phyloP scores from a whole-genome alignment of 2,113 vertebrate species.

The Cyphomyrus discorhynchus region DNA sequence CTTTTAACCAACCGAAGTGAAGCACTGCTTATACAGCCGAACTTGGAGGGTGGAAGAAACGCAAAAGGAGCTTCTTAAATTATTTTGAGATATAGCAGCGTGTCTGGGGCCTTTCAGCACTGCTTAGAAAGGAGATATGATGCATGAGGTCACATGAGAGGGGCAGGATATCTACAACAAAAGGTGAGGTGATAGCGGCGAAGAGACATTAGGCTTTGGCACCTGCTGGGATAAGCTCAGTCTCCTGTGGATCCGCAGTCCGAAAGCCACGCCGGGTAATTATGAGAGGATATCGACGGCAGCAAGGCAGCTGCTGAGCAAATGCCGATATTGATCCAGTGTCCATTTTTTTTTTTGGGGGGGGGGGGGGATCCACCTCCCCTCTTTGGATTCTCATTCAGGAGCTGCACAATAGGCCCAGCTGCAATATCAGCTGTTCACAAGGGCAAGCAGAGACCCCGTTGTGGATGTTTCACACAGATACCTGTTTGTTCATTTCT shows the following conservation, averaged over 20 bases:
- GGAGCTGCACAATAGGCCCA: constrained; percentile 36
- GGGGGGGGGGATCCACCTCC: constrained; percentile 31
- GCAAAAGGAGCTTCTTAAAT: neutral
- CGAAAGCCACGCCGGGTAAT: constrained; percentile 38
- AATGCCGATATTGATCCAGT: constrained; percentile 61
- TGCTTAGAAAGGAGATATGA: neutral
- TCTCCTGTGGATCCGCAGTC: constrained; percentile 27
- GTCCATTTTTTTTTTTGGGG: constrained; percentile 33
- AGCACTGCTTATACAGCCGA: neutral
- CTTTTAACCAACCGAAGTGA: neutral
- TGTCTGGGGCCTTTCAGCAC: neutral
- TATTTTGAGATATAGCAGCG: neutral
- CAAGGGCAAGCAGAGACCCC: constrained; percentile 10
- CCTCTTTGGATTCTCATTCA: constrained; percentile 43
- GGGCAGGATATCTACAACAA: neutral
- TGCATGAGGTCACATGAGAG: neutral
- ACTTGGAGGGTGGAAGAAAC: neutral
- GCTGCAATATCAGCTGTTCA: constrained; percentile 38
- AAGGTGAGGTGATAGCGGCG: neutral
- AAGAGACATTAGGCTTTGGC: constrained; percentile 23
- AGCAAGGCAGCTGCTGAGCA: constrained; percentile 56
- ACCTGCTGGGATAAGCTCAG: constrained; percentile 2
- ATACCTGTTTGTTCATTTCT: neutral
- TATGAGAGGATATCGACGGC: constrained; percentile 46
- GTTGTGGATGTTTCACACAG: neutral